Percentiles rank a stretch among this genome's conserved stretches.
phyloP scores from a whole-genome alignment of 2,888 invertebrate species.

The Eupeodes latifasciatus region DNA sequence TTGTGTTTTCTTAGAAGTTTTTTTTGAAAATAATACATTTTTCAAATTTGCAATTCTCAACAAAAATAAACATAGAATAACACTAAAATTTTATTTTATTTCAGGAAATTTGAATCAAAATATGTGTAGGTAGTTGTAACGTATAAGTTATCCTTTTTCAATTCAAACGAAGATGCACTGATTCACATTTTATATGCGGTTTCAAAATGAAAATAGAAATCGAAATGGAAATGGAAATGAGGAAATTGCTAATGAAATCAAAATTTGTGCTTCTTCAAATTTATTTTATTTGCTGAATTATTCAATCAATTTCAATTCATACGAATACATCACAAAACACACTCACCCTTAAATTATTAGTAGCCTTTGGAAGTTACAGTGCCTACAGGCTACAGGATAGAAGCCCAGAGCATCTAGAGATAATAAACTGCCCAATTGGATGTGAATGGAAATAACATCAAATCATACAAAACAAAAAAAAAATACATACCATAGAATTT shows the following conservation, averaged over 20 bases:
- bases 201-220: not conserved
- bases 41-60: too few species aligned
- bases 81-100: not conserved
- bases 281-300: constrained; percentile 16
- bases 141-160: not conserved
- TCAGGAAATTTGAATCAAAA: not conserved
- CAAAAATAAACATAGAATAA: too few species aligned
- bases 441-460: constrained; percentile 9
- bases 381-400: not conserved
- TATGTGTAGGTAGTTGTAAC: not conserved
- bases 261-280: constrained; percentile 4
- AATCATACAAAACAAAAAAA: not conserved
- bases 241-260: constrained; percentile 24
- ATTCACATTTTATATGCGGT: constrained; percentile 1
- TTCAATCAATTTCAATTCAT: constrained; percentile 33
- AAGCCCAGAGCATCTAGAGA: not conserved
- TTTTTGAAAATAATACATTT: too few species aligned
- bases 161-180: not conserved
- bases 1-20: too few species aligned
- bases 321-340: not conserved
- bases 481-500: not conserved
- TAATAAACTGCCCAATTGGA: constrained; percentile 21
- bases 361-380: not conserved
- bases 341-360: not conserved
- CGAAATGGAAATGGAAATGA: not conserved